Evolutionary conservation across 2,797 vertebrate species (phyloP).

Genomic region (Poeciliopsis infans): DNA sequence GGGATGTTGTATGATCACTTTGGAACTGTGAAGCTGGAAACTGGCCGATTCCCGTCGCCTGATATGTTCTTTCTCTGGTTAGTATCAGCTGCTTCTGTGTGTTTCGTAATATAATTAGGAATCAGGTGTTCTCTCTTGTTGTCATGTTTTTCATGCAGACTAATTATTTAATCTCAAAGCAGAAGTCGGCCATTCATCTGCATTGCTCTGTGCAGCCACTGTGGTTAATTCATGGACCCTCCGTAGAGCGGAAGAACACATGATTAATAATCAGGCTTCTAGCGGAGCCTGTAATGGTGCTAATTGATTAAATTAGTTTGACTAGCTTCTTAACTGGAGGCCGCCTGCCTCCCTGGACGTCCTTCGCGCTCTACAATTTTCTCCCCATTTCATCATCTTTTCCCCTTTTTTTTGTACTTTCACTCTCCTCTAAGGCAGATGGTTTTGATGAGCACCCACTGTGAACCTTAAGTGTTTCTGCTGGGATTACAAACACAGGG

Average conservation of each 20-base stretch:
- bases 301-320: slow-evolving; percentile 99
- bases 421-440: slow-evolving; percentile 96
- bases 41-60: not conserved
- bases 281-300: slow-evolving; percentile 97
- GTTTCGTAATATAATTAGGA: not conserved
- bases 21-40: not conserved
- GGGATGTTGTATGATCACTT: not conserved
- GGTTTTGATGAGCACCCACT: slow-evolving; percentile 99
- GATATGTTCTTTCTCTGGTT: not conserved
- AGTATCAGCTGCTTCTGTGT: not conserved
- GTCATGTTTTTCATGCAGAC: slow-evolving; percentile 11
- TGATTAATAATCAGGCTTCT: slow-evolving; percentile 96
- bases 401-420: slow-evolving; percentile 84
- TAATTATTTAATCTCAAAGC: slow-evolving; percentile 23
- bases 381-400: slow-evolving; percentile 47
- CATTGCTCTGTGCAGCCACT: slow-evolving; percentile 24
- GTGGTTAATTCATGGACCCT: slow-evolving; percentile 58
- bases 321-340: slow-evolving; percentile 69
- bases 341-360: slow-evolving; percentile 65
- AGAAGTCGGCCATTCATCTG: slow-evolving; percentile 12
- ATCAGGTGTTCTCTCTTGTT: not conserved
- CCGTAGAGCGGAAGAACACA: slow-evolving; percentile 89
- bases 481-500: slow-evolving; percentile 98
- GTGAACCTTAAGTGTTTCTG: slow-evolving; percentile 99
- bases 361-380: slow-evolving; percentile 36